A percentile compares a stretch with the other conserved stretches of the same genome.
Evolutionary conservation across 2,113 vertebrate species (phyloP).

Genomic region (Daboia siamensis): DNA sequence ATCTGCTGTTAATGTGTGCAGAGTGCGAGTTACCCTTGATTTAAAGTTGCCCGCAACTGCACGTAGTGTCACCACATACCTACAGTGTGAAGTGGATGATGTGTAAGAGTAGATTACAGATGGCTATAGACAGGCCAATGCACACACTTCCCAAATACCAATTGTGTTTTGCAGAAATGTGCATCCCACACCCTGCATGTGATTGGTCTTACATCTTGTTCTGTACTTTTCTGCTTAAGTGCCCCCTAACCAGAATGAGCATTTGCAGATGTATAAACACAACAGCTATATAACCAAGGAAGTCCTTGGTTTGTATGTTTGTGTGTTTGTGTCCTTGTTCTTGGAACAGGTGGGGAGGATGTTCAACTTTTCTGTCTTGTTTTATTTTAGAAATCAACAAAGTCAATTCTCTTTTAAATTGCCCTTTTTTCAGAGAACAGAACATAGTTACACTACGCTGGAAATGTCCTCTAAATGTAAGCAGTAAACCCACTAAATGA

Average conservation of each 20-base stretch:
- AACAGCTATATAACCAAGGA: not conserved
- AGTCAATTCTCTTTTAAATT: slow-evolving; percentile 41
- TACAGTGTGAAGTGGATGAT: not conserved
- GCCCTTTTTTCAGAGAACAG: slow-evolving; percentile 37
- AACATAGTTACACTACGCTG: slow-evolving; percentile 53
- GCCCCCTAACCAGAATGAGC: not conserved
- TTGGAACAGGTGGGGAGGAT: not conserved
- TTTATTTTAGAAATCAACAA: slow-evolving; percentile 49
- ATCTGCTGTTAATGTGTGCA: slow-evolving; percentile 12
- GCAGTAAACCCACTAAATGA: slow-evolving; percentile 27
- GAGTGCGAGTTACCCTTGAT: not conserved
- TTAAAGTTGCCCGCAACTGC: not conserved
- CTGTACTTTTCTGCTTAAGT: not conserved
- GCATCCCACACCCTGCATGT: not conserved
- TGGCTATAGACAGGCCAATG: not conserved
- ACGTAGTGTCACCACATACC: not conserved
- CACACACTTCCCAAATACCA: not conserved
- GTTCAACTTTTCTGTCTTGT: slow-evolving; percentile 55
- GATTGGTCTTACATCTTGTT: not conserved
- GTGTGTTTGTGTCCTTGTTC: not conserved
- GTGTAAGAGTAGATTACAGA: not conserved
- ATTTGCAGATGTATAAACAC: not conserved
- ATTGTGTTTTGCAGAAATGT: not conserved
- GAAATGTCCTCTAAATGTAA: slow-evolving; percentile 45
- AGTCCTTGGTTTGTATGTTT: not conserved